phyloP scores from a whole-genome alignment of 2,888 invertebrate species.

The Adelognathus sp. region DNA sequence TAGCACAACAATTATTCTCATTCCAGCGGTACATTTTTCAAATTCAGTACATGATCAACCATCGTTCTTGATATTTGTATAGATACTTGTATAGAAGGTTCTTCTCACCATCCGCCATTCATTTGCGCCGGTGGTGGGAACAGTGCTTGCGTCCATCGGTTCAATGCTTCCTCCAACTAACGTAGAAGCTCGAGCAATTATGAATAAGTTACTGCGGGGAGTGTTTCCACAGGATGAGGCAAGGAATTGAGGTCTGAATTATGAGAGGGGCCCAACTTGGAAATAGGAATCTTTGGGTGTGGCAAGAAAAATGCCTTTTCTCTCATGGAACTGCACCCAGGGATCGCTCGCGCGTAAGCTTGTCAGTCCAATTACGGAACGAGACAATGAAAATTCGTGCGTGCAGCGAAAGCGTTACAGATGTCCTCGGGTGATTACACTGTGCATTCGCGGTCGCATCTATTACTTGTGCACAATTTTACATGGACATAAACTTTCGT shows the following conservation, averaged over 20 bases:
- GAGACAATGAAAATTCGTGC: neutral
- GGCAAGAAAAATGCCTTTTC: slow-evolving; percentile 22
- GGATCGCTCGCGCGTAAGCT: neutral
- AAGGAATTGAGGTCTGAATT: neutral
- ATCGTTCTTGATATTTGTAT: too few relatives aligned
- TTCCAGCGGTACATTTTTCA: neutral
- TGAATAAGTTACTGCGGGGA: slow-evolving; percentile 37
- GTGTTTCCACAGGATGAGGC: slow-evolving; percentile 20
- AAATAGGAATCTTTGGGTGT: slow-evolving; percentile 33
- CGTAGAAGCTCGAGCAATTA: slow-evolving; percentile 35
- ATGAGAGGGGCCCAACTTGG: slow-evolving; percentile 3
- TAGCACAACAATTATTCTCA: neutral
- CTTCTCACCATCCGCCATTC: too few relatives aligned
- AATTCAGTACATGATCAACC: too few relatives aligned
- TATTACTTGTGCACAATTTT: neutral
- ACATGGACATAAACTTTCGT: too few relatives aligned
- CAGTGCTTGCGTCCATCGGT: neutral
- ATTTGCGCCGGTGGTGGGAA: neutral
- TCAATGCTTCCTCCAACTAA: neutral
- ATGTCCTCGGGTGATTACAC: too few relatives aligned
- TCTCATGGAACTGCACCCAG: neutral
- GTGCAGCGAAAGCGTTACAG: neutral
- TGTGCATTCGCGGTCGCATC: neutral
- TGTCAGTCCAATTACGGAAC: neutral
- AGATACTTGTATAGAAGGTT: too few relatives aligned